Conservation (phyloP, 2,797 vertebrate species). For the Onychomys torridus region DNA sequence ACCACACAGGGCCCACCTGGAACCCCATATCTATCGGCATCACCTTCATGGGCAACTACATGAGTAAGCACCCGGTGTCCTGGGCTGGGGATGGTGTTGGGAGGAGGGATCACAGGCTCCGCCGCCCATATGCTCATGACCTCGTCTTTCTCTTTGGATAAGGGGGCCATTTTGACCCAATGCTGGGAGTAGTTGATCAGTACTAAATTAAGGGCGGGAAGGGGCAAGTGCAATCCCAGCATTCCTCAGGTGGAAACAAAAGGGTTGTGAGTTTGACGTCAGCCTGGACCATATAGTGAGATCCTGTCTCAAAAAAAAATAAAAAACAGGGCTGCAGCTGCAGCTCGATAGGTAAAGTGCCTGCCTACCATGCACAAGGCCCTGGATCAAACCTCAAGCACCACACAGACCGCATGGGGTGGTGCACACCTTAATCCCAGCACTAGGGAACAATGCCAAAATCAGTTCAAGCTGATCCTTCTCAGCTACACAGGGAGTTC, state of each 20-base stretch:
- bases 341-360: background rate
- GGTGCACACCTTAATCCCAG: background rate
- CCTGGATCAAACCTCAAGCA: background rate
- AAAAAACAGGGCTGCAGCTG: background rate
- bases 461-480: background rate
- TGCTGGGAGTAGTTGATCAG: background rate
- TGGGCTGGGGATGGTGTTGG: background rate
- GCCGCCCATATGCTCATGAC: background rate
- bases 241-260: background rate
- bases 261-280: background rate
- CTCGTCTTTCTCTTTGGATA: background rate
- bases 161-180: background rate
- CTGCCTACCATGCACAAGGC: background rate
- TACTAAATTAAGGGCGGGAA: too few relatives aligned
- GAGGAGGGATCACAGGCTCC: accelerated
- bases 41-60: conserved; percentile 91
- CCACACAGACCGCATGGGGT: background rate
- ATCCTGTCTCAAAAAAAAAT: background rate
- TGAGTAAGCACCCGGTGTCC: conserved; percentile 83
- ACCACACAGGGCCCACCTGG: conserved; percentile 85
- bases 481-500: background rate
- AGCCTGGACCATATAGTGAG: background rate
- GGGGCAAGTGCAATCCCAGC: background rate
- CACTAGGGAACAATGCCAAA: background rate
- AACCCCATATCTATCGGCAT: conserved; percentile 89